phyloP scores from a whole-genome alignment of 2,797 vertebrate genomes.

The Synanceia verrucosa region DNA sequence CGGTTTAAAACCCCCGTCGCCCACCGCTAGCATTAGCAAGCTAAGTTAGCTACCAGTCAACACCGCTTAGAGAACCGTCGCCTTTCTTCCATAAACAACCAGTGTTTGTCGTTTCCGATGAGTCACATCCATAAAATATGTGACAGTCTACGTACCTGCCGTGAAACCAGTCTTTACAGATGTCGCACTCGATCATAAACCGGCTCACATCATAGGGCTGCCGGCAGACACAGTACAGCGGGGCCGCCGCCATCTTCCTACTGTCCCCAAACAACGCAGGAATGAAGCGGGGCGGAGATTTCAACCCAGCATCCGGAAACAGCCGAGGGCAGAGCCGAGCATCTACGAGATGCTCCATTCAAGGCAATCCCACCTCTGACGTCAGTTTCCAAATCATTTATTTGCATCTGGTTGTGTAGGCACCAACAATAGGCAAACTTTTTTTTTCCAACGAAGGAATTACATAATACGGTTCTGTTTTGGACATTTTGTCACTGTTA shows the following conservation, averaged over 20 bases:
- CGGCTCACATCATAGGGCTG: slow-evolving; percentile 97
- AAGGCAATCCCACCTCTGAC: slow-evolving; percentile 69
- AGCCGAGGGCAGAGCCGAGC: slow-evolving; percentile 62
- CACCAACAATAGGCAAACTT: slow-evolving; percentile 52
- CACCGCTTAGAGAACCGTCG: slow-evolving; percentile 63
- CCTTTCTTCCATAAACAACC: slow-evolving; percentile 51
- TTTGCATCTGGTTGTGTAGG: slow-evolving; percentile 63
- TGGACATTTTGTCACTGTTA: background rate
- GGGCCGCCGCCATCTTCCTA: slow-evolving; percentile 91
- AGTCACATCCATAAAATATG: background rate
- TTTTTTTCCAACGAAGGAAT: slow-evolving; percentile 39
- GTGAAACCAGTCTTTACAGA: slow-evolving; percentile 99
- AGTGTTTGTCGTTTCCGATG: slow-evolving; percentile 22
- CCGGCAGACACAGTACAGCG: slow-evolving; percentile 98
- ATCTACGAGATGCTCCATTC: slow-evolving; percentile 46
- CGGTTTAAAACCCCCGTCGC: slow-evolving; percentile 79
- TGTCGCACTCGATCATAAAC: slow-evolving; percentile 99
- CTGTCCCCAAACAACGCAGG: slow-evolving; percentile 88
- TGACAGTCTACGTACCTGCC: slow-evolving; percentile 87
- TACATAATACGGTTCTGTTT: slow-evolving; percentile 28
- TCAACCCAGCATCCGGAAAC: slow-evolving; percentile 71
- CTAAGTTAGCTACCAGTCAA: slow-evolving; percentile 70
- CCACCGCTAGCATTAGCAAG: slow-evolving; percentile 70
- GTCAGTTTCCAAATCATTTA: slow-evolving; percentile 65
- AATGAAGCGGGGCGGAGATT: slow-evolving; percentile 82